Conservation (phyloP, 2,113 vertebrate genomes). For the Edolisoma coerulescens region DNA sequence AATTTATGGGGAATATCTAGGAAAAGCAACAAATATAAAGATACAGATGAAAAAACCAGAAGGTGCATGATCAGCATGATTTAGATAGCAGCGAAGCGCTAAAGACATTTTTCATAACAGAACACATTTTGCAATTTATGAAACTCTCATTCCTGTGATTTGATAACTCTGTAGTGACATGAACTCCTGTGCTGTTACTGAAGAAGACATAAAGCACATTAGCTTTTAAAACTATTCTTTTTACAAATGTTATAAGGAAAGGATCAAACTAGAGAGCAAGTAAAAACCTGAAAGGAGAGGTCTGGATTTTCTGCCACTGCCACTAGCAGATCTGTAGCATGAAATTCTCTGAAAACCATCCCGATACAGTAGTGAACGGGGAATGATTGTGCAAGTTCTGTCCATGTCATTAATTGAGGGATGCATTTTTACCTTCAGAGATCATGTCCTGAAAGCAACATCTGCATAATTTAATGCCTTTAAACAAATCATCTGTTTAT, state of each 20-base stretch:
- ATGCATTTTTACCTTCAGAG: slow-evolving; percentile 50
- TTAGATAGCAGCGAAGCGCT: background rate
- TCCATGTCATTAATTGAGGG: slow-evolving; percentile 45
- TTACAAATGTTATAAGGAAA: slow-evolving; percentile 1
- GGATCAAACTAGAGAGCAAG: background rate
- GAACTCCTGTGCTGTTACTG: background rate
- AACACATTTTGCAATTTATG: background rate
- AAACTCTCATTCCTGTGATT: background rate
- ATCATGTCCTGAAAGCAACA: background rate
- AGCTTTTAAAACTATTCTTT: slow-evolving; percentile 42
- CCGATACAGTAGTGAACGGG: background rate
- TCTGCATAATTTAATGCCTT: background rate
- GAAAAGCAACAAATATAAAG: background rate
- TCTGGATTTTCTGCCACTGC: slow-evolving; percentile 38
- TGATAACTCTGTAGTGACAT: background rate
- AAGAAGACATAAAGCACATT: slow-evolving; percentile 25
- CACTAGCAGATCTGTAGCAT: slow-evolving; percentile 12
- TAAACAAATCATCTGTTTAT: background rate
- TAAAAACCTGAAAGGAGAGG: background rate
- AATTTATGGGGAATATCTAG: background rate
- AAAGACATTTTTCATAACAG: background rate
- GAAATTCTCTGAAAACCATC: slow-evolving; percentile 23
- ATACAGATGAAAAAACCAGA: background rate
- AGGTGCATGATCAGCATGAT: background rate
- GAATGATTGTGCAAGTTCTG: background rate